Evolutionary conservation across 2,113 vertebrate species (phyloP), one percentile per base, ranked within the genome.

Genomic region (Enhydra lutris): DNA sequence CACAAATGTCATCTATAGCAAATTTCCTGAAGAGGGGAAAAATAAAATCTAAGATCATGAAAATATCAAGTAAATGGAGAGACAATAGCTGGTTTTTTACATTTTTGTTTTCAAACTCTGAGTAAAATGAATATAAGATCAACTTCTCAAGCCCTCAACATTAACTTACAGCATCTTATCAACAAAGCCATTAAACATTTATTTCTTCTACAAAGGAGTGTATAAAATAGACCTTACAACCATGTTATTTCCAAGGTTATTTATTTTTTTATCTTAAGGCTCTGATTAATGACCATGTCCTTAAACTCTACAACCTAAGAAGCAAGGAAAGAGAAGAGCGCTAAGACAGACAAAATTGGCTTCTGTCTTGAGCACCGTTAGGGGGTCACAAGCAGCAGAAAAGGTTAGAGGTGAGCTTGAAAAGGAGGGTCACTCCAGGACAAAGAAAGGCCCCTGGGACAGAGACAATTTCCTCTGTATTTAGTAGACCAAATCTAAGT

Each of bases 401-500:
- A 92, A 97, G 39, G 29, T 0, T 12, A 45, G 6, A 39, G 83
- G 10, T 45, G 7, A 88, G 31, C 29, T 24, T 89, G 31, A 74
- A 39, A 11, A 85, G 94, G 20, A 93, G 26, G 31, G 73, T 65
- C 71, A 91, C 15, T 83, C 82, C 42, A 90, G 59, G 78, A 67
- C 89, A 97, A 93, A 24, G 1, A 82, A 21, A 26, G 92, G 29
- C 69, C 52, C 29, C 8, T 15, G 34, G 78, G 95, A 96, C 3
- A 45, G 85, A 94, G 45, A 91, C 71, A 50, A 45, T 50, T 69
- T 78, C 61, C 84, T 97, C 95, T 96, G 4, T 17, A 94, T n/a
- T 91, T 69, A 76, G 88, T 90, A 97, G 88, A 96, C 14, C 89
- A 94, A 97, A 91, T 36, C 79, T 95, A 97, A 97, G 74, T 26